phyloP scores from a whole-genome alignment of 2,797 vertebrate genomes.

The Peromyscus attwateri region DNA sequence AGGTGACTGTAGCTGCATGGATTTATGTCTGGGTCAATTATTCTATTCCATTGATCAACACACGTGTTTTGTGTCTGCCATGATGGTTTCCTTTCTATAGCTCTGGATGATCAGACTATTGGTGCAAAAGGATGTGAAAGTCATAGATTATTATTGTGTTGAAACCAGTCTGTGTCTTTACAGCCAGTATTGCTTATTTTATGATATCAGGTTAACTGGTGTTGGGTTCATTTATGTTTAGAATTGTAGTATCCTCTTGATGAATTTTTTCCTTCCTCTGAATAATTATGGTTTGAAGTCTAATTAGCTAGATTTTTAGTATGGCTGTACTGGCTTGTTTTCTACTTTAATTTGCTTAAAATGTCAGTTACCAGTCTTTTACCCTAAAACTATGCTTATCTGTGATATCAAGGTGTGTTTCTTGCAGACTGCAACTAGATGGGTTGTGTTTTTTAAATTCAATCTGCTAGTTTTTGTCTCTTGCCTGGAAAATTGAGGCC shows the following conservation, averaged over 20 bases:
- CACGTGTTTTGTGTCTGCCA: neutral
- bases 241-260: neutral
- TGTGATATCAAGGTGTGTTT: neutral
- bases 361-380: neutral
- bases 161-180: neutral
- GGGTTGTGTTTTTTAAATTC: neutral
- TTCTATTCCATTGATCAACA: neutral
- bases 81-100: neutral
- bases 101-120: neutral
- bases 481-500: neutral
- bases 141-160: neutral
- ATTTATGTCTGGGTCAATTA: neutral
- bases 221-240: neutral
- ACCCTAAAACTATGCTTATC: neutral
- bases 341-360: neutral
- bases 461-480: neutral
- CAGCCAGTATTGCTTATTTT: neutral
- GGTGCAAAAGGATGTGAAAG: neutral
- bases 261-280: neutral
- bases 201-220: neutral
- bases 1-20: neutral
- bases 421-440: neutral
- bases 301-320: neutral
- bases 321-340: neutral
- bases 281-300: neutral